These are phyloP conservation scores for Phenganax stokvisi DNA, from an alignment of 92 coral and sea anemone species.

Conservation along the genomic window DNA sequence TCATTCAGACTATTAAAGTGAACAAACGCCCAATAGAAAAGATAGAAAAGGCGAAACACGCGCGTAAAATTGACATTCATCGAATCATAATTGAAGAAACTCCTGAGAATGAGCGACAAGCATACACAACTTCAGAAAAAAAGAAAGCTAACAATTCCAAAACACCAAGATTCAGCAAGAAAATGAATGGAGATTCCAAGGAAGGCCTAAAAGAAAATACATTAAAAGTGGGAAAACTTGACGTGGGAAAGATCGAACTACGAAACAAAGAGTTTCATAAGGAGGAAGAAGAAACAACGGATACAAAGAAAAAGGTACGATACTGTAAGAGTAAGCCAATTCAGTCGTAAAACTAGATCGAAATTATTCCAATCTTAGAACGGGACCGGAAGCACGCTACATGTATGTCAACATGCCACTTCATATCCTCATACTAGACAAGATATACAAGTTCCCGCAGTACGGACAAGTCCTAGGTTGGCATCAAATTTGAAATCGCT, in stretches of 20 bases:
- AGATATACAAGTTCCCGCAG: not conserved
- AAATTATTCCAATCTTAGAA: not conserved
- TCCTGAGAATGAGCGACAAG: not conserved
- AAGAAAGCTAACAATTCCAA: not conserved
- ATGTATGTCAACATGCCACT: too few species aligned
- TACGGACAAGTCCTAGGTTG: not conserved
- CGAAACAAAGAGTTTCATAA: not conserved
- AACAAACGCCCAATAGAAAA: not conserved
- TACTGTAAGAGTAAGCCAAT: not conserved
- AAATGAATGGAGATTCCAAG: not conserved
- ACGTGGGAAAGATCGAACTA: constrained; percentile 1
- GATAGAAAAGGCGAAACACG: not conserved
- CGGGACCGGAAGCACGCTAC: too few species aligned
- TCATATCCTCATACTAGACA: too few species aligned
- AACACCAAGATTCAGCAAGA: not conserved
- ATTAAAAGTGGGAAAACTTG: constrained; percentile 15
- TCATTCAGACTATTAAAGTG: not conserved
- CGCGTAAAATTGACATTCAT: not conserved
- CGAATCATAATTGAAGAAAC: not conserved
- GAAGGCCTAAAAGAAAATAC: not conserved
- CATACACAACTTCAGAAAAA: not conserved
- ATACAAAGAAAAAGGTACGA: not conserved
- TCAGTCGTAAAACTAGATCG: not conserved
- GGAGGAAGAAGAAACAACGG: not conserved
- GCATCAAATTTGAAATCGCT: too few species aligned